phyloP scores from a whole-genome alignment of 2,113 vertebrate genomes.

The Vulpes lagopus region DNA sequence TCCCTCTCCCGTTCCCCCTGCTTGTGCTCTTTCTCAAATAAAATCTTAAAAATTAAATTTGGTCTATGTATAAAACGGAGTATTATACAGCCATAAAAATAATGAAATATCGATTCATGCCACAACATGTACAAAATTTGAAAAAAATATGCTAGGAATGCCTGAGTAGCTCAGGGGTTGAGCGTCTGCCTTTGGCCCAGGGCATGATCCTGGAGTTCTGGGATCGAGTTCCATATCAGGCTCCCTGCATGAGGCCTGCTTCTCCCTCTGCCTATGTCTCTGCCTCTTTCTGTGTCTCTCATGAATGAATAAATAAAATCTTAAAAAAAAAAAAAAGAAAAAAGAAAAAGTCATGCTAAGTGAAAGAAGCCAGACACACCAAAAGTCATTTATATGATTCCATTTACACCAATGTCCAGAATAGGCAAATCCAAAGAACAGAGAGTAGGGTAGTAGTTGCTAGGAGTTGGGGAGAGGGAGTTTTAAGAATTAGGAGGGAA shows the following conservation, averaged over 20 bases:
- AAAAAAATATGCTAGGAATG: neutral
- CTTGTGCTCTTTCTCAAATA: too few relatives aligned
- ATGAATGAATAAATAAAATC: too few relatives aligned
- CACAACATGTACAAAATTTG: neutral
- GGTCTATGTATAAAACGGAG: fast-evolving
- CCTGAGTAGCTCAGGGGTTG: too few relatives aligned
- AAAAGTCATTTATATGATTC: neutral
- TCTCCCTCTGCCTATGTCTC: too few relatives aligned
- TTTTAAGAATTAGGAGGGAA: neutral
- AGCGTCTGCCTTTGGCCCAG: too few relatives aligned
- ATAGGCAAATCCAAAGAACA: neutral
- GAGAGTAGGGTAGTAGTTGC: neutral
- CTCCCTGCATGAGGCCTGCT: too few relatives aligned
- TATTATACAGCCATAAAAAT: neutral
- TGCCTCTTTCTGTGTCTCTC: too few relatives aligned
- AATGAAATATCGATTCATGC: neutral
- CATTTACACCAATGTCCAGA: neutral
- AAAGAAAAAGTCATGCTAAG: neutral
- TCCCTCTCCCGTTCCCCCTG: too few relatives aligned
- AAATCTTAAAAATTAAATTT: neutral
- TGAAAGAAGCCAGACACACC: neutral
- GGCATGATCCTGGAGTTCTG: too few relatives aligned
- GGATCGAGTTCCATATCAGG: too few relatives aligned
- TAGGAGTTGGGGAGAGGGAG: too few relatives aligned
- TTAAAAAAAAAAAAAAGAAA: too few relatives aligned